A percentile compares a stretch with the other conserved stretches of the same genome.
phyloP scores from a whole-genome alignment of 2,113 vertebrate genomes.

The Egretta garzetta region DNA sequence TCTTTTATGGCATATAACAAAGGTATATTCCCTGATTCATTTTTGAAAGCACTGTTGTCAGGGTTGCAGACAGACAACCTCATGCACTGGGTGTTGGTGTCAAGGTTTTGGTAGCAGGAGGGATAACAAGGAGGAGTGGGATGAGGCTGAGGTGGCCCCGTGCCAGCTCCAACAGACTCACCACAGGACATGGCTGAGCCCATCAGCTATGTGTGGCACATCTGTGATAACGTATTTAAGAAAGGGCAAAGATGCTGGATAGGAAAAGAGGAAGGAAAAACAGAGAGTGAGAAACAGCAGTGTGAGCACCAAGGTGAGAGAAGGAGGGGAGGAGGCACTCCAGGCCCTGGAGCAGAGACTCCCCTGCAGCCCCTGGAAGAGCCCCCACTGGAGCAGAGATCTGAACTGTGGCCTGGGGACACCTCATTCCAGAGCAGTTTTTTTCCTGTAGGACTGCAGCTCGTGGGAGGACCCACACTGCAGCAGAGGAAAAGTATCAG shows the following conservation, averaged over 20 bases:
- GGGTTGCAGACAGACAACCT: not conserved
- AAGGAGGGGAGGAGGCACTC: rapidly evolving
- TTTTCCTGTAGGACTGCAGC: not conserved
- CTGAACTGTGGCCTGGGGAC: not conserved
- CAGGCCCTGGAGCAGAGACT: not conserved
- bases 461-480: not conserved
- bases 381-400: not conserved
- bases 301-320: not conserved
- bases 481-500: not conserved
- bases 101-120: not conserved
- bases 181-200: not conserved
- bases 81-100: rapidly evolving
- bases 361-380: not conserved
- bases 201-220: not conserved
- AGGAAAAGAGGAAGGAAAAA: not conserved
- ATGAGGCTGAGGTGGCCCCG: not conserved
- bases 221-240: not conserved
- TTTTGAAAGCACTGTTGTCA: not conserved
- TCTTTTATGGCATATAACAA: not conserved
- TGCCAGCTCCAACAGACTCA: too few species aligned
- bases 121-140: not conserved
- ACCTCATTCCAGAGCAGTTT: rapidly evolving
- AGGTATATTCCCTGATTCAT: not conserved
- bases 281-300: not conserved
- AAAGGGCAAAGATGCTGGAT: not conserved